A percentile compares a stretch with the other conserved stretches of the same genome.
Evolutionary conservation across 2,113 vertebrate genomes (phyloP).

Genomic region (Microtus pennsylvanicus): DNA sequence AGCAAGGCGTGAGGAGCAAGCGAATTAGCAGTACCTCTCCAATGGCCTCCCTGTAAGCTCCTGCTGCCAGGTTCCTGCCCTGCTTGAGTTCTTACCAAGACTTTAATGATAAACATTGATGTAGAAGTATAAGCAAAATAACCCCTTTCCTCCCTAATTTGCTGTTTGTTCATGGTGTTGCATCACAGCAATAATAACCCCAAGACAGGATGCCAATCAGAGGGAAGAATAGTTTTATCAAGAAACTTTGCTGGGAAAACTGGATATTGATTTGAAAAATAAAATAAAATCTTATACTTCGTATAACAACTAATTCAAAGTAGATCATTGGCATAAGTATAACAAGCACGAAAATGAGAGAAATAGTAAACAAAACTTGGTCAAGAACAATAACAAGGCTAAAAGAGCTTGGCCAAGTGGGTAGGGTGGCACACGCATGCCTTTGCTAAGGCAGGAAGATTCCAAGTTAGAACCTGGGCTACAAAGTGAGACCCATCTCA

Average conservation of each 20-base stretch:
- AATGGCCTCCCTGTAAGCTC: background rate
- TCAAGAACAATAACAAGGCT: background rate
- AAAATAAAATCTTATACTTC: background rate
- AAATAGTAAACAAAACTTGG: background rate
- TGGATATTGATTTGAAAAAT: background rate
- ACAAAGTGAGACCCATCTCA: background rate
- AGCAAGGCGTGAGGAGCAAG: background rate
- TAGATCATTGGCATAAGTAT: background rate
- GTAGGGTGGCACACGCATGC: too few species aligned
- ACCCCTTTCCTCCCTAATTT: background rate
- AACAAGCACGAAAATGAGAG: conserved; percentile 4
- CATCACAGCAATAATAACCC: background rate
- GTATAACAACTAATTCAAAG: background rate
- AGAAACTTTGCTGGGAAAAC: background rate
- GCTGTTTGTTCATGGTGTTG: background rate
- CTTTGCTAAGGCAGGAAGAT: background rate
- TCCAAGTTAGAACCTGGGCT: background rate
- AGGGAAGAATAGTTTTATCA: background rate
- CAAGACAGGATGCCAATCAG: background rate
- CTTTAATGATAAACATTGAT: background rate
- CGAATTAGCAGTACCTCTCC: background rate
- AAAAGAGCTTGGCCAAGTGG: background rate
- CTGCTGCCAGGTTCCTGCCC: background rate
- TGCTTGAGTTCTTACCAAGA: background rate
- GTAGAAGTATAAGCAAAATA: background rate